Evolutionary conservation across 2,888 invertebrate genomes (phyloP).

Genomic region (Acrobasis consociella): DNA sequence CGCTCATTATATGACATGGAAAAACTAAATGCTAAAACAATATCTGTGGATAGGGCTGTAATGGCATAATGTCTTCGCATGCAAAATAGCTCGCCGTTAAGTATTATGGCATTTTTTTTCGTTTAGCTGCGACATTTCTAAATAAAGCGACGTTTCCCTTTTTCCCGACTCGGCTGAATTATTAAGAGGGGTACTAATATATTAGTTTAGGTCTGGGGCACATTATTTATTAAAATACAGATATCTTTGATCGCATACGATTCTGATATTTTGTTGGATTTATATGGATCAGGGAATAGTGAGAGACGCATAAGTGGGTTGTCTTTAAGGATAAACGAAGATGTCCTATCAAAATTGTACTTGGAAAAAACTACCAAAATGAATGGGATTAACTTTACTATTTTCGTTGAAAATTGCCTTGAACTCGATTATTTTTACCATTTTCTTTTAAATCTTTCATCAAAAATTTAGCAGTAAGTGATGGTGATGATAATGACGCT

Average conservation of each 20-base stretch:
- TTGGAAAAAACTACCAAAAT: not conserved
- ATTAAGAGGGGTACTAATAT: constrained; percentile 36
- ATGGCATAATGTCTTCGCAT: too few species aligned
- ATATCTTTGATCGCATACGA: constrained; percentile 14
- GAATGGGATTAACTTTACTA: too few species aligned
- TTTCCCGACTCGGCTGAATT: constrained; percentile 36
- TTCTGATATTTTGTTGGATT: constrained; percentile 13
- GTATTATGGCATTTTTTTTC: too few species aligned
- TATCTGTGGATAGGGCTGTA: too few species aligned
- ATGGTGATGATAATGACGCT: too few species aligned
- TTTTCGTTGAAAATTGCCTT: too few species aligned
- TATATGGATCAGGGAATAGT: constrained; percentile 14
- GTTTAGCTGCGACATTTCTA: constrained; percentile 8
- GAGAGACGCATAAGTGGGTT: not conserved
- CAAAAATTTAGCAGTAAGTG: too few species aligned
- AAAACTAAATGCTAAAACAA: too few species aligned
- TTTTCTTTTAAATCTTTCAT: too few species aligned
- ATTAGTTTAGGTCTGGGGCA: constrained; percentile 25
- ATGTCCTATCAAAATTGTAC: not conserved
- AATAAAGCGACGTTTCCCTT: constrained; percentile 42
- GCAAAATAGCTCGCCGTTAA: too few species aligned
- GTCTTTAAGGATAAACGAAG: not conserved
- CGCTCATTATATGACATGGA: too few species aligned
- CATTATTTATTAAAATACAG: constrained; percentile 20
- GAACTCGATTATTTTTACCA: too few species aligned